Conservation (phyloP, 2,888 invertebrate genomes). For the Cryptosula pallasiana region DNA sequence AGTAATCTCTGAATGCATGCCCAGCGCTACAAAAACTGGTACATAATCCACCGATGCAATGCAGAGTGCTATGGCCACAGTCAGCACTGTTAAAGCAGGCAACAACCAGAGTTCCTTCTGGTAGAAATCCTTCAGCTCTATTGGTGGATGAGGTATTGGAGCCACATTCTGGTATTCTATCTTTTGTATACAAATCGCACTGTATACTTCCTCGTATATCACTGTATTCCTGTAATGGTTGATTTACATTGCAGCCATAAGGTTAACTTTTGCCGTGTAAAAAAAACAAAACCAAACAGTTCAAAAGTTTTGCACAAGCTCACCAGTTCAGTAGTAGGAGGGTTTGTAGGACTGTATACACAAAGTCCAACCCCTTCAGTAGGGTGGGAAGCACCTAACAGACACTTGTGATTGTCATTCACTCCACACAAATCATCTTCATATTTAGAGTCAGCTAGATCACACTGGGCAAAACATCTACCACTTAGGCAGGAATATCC, state of each 20-base stretch:
- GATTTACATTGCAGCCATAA: no score
- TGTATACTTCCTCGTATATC: no score
- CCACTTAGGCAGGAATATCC: constrained; percentile 16
- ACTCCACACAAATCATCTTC: not conserved
- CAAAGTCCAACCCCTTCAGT: not conserved
- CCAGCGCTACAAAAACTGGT: not conserved
- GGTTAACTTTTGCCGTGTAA: no score
- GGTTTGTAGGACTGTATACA: not conserved
- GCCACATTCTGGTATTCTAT: not conserved
- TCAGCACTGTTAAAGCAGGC: not conserved
- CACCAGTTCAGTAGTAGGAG: not conserved
- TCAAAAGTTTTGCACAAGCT: no score
- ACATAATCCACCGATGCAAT: not conserved
- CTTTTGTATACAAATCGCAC: not conserved
- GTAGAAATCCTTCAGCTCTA: not conserved
- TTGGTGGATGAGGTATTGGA: no score
- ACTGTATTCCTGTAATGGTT: no score
- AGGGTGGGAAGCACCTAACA: not conserved
- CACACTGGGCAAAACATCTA: constrained; percentile 16
- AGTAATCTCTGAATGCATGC: no score
- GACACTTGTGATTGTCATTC: not conserved
- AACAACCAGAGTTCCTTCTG: not conserved
- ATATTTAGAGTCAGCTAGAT: not conserved
- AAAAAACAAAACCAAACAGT: no score
- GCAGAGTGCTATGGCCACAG: not conserved